Base-by-base conservation (phyloP, 2,888 invertebrate species). In the Pelosia muscerda region DNA sequence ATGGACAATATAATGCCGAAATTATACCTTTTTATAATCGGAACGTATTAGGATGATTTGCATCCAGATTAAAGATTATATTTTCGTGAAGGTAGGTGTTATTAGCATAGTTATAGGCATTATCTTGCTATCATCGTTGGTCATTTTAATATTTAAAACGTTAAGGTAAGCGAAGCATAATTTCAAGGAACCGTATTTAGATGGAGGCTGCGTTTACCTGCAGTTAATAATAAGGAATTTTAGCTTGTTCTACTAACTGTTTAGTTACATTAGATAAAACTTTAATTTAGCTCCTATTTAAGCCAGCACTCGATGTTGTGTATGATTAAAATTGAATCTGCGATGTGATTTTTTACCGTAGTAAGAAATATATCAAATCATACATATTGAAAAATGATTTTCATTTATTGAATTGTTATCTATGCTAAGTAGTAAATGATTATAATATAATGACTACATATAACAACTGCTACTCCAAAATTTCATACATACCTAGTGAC, bases 1-100 rank as follows among this genome's bases (percentile, higher is more conserved):
- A 94, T 92, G 93, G 94, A 94, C 94, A 93, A 92, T 93, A 94
- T 94, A 94, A 94, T 94, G 90, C 86, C 91, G 87, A 93, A 94
- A 94, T 94, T 93, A 94, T 93, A 93, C 92, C 91, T 92, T 87
- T 91, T 92, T 91, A 92, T 94, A 93, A 94, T 93, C 92, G 92
- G 90, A 92, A 92, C 93, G 92, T 91, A 93, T 94, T 94, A 94
- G 93, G 89, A 92, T 92, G 93, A 93, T 94, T 94, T 93, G 94
- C 94, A 94, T 94, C 88, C 92, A 94, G 93, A 94, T 94, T 94
- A 94, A 94, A 93, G 91, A 94, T 94, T 93, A 94, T 94, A 92
- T 93, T 94, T 94, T 92, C 90, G 88, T 88, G 86, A 87, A 91
- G 92, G 91, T 92, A 91, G 91, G 91, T 90, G 93, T 91, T 91